Percentiles rank a stretch among this genome's conserved stretches.
These are phyloP conservation scores for Agriopis marginaria DNA, from an alignment of 2,888 invertebrate genomes.

Conservation along the genomic window DNA sequence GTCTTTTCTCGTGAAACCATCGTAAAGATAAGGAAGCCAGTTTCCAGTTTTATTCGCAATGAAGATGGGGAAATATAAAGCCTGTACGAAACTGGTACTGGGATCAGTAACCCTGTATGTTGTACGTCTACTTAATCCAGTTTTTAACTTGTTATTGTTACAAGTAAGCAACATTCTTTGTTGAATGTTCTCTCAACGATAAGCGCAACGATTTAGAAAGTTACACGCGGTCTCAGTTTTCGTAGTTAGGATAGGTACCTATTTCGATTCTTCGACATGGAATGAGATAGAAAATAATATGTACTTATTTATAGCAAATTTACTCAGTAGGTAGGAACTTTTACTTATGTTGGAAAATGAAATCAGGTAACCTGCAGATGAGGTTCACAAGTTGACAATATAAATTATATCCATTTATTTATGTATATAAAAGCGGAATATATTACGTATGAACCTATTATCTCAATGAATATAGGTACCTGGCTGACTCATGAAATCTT, in stretches of 20 bases:
- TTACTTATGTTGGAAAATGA: no score
- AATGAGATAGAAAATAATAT: neutral
- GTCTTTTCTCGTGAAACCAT: slow-evolving; percentile 21
- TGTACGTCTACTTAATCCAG: slow-evolving; percentile 34
- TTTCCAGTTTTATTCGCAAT: slow-evolving; percentile 37
- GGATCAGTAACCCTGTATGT: slow-evolving; percentile 25
- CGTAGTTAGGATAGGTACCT: neutral
- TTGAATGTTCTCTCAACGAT: slow-evolving; percentile 32
- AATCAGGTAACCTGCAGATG: no score
- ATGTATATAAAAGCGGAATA: no score
- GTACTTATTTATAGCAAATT: no score
- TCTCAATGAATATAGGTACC: no score
- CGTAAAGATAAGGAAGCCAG: slow-evolving; percentile 41
- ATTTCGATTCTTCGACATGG: neutral
- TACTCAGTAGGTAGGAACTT: no score
- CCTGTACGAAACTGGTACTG: slow-evolving; percentile 33
- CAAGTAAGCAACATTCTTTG: slow-evolving; percentile 31
- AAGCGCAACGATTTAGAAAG: slow-evolving; percentile 26
- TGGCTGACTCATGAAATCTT: no score
- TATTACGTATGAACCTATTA: no score
- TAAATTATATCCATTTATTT: no score
- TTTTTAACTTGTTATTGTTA: slow-evolving; percentile 36
- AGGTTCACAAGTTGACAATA: no score
- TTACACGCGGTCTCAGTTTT: slow-evolving; percentile 12
- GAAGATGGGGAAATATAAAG: slow-evolving; percentile 39